A percentile compares a stretch with the other conserved stretches of the same genome.
Conservation (phyloP, 1,140 invertebrate genomes). For the Leucophenga varia region DNA sequence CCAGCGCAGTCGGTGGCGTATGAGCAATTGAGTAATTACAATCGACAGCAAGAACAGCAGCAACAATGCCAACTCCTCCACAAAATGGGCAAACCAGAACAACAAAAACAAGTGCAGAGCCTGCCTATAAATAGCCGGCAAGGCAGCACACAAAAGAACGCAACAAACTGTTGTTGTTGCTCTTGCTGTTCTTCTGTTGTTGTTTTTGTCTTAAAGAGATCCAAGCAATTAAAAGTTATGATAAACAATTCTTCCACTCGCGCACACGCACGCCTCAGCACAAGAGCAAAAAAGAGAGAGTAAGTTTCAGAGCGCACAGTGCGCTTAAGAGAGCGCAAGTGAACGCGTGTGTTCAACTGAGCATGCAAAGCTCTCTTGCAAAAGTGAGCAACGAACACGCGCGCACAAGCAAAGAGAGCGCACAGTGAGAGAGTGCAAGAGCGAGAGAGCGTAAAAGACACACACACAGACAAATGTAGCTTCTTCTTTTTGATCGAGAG, state of each 20-base stretch:
- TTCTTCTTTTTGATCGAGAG: too few relatives aligned
- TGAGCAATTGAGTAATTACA: constrained; percentile 51
- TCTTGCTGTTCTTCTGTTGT: constrained; percentile 4
- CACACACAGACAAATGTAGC: too few relatives aligned
- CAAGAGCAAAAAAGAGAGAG: constrained; percentile 1
- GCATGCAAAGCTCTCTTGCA: too few relatives aligned
- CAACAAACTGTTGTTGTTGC: constrained; percentile 15
- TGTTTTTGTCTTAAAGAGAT: constrained; percentile 32
- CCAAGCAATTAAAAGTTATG: constrained; percentile 48
- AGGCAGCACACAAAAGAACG: constrained; percentile 18
- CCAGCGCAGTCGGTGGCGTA: constrained; percentile 26
- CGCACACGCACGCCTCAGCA: constrained; percentile 12
- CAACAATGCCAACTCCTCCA: too few relatives aligned
- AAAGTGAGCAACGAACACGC: too few relatives aligned
- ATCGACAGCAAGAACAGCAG: constrained; percentile 23
- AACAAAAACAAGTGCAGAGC: constrained; percentile 19
- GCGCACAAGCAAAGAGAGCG: not conserved
- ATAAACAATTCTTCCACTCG: constrained; percentile 35
- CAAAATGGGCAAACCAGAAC: constrained; percentile 2
- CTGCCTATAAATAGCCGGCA: constrained; percentile 22
- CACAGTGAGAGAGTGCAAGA: constrained; percentile 19
- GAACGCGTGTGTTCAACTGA: too few relatives aligned
- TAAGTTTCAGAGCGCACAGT: too few relatives aligned
- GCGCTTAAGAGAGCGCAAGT: too few relatives aligned
- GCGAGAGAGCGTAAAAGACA: too few relatives aligned